Evolutionary conservation across 2,888 invertebrate species (phyloP), one percentile per base, ranked within the genome.

Genomic region (Rhyacophila evoluta): DNA sequence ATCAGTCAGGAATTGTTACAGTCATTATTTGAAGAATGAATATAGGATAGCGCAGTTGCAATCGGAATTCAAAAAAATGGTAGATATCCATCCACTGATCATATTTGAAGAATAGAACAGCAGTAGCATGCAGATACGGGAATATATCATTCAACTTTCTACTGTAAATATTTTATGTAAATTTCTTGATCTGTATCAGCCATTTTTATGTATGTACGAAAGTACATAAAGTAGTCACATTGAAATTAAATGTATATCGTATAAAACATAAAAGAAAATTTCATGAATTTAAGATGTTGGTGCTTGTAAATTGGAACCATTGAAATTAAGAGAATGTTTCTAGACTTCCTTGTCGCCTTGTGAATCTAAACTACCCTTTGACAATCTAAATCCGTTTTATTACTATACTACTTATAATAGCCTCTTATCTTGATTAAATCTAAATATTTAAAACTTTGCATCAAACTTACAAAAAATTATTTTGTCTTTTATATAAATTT

Each of bases 211-310:
- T 72, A 36, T 37, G 27, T 37, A 72, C 6, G 25, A n/a, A 72
- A 1, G 25, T n/a, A 27, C 25, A n/a, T 27, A 15, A 28, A 68
- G 5, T 82, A 82, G 83, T 83, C 80, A 83, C 82, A 83, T 84
- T 85, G 25, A 41, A 74, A 25, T 36, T 28, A 38, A n/a, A 69
- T 75, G 29, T 25, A 19, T 72, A n/a, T n/a, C n/a, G n/a, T n/a
- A n/a, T n/a, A n/a, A n/a, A n/a, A n/a, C n/a, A n/a, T 27, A 15
- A 72, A n/a, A 28, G 33, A n/a, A 37, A 25, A 72, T 72, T 36
- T 36, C 36, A 72, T 29, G 33, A 72, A 25, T 68, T 68, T 68
- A 28, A 68, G 78, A 33, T 74, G 74, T 12, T 78, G 75, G 79
- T 79, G 79, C 74, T 75, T 67, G 41, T 29, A 72, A 77, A 55